phyloP scores from a whole-genome alignment of 2,888 invertebrate species.

The Drosophila prostipennis region DNA sequence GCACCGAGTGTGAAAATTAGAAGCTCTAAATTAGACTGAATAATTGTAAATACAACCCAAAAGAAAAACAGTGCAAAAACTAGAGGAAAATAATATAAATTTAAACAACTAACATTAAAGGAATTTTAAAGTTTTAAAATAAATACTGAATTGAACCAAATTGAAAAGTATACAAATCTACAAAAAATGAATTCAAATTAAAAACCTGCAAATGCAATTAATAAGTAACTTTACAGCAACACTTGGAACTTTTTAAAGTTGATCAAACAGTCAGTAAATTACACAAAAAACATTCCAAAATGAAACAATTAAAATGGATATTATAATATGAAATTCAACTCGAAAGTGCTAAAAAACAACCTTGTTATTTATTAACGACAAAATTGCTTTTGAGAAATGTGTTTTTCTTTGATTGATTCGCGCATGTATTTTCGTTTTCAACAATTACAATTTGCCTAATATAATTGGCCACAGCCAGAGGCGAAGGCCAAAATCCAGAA shows the following conservation, averaged over 20 bases:
- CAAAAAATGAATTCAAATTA: no score
- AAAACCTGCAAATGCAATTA: no score
- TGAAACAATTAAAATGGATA: not conserved
- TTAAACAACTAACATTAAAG: not conserved
- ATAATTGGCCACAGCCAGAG: conserved; percentile 25
- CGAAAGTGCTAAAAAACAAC: not conserved
- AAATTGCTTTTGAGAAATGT: not conserved
- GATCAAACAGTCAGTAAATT: no score
- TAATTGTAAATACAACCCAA: not conserved
- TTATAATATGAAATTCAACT: not conserved
- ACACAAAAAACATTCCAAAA: not conserved
- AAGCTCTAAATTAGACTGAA: not conserved
- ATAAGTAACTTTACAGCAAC: no score
- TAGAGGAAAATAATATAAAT: not conserved
- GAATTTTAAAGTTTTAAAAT: not conserved
- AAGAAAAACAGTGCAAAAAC: not conserved
- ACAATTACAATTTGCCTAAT: conserved; percentile 17
- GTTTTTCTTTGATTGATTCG: conserved; percentile 16
- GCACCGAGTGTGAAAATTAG: conserved; percentile 28
- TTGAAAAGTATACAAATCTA: no score
- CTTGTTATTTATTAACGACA: not conserved
- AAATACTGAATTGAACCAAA: no score
- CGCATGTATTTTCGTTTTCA: not conserved
- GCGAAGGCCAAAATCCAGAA: not conserved
- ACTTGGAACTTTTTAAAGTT: not conserved